phyloP scores from a whole-genome alignment of 1,140 invertebrate genomes.

The Bombus ignitus region DNA sequence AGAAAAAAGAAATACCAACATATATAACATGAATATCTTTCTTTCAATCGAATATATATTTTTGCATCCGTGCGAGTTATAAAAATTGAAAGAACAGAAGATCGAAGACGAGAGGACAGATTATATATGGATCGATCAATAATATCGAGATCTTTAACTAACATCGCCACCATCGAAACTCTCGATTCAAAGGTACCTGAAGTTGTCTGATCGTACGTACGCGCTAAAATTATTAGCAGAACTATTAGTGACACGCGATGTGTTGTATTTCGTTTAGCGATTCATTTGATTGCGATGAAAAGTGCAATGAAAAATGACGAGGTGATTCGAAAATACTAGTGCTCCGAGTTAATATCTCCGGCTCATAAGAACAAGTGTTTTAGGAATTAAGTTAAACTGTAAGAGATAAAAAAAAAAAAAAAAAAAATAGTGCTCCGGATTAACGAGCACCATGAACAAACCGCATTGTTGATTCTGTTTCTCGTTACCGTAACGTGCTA shows the following conservation, averaged over 20 bases:
- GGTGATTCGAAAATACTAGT: slow-evolving; percentile 11
- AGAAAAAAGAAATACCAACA: not conserved
- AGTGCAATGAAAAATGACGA: slow-evolving; percentile 25
- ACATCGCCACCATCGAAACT: slow-evolving; percentile 2
- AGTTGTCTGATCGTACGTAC: slow-evolving; percentile 23
- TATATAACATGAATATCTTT: not conserved
- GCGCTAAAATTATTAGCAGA: slow-evolving; percentile 19
- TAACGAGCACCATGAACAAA: slow-evolving; percentile 19
- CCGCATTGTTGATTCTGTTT: not conserved
- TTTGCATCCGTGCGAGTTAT: not conserved
- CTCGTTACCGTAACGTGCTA: slow-evolving; percentile 51
- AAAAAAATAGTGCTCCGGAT: not conserved
- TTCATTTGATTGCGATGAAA: slow-evolving; percentile 4
- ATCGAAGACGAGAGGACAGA: not conserved
- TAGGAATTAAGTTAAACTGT: slow-evolving; percentile 18
- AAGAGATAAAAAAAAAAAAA: not conserved
- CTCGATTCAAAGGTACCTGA: slow-evolving; percentile 40
- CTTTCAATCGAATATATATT: not conserved
- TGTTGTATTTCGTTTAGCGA: slow-evolving; percentile 22
- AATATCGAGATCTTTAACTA: not conserved
- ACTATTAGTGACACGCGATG: not conserved
- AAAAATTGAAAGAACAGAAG: not conserved
- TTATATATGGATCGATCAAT: slow-evolving; percentile 4
- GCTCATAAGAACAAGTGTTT: not conserved
- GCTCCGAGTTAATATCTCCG: not conserved